A percentile compares a stretch with the other conserved stretches of the same genome.
These are phyloP conservation scores for Oligia latruncula DNA, from an alignment of 2,888 invertebrate species.

Conservation along the genomic window DNA sequence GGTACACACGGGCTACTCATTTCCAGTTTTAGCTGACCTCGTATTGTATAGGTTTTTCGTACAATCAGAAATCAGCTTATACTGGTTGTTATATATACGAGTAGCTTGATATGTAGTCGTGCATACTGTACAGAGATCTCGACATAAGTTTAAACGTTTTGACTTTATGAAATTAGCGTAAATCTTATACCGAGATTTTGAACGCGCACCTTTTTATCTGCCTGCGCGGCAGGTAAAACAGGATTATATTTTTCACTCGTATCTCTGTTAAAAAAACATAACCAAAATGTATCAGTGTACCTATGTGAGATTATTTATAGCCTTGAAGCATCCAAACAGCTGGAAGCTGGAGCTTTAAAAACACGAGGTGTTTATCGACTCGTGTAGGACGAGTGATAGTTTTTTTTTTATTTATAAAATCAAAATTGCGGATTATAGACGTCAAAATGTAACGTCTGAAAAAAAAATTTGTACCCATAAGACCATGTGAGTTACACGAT, in stretches of 20 bases:
- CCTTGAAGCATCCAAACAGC: neutral
- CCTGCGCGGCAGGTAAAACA: neutral
- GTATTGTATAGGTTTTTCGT: too few species aligned
- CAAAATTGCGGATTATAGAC: neutral
- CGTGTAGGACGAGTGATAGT: too few species aligned
- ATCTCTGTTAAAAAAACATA: neutral
- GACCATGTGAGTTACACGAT: neutral
- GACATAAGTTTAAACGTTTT: neutral
- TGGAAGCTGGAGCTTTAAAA: neutral
- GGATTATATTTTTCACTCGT: neutral
- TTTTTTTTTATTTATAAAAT: neutral
- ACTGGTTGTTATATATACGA: too few species aligned
- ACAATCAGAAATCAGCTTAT: too few species aligned
- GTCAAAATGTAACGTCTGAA: neutral
- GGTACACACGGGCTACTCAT: too few species aligned
- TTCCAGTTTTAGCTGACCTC: too few species aligned
- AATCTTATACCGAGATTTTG: neutral
- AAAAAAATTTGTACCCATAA: neutral
- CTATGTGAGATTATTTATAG: neutral
- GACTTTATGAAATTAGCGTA: neutral
- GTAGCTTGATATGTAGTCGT: too few species aligned
- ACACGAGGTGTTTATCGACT: neutral
- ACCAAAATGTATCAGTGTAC: neutral
- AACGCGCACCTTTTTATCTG: neutral
- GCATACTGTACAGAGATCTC: too few species aligned